These are phyloP conservation scores for Leptobrachium ailaonicum DNA, from an alignment of 2,113 vertebrate species.

Conservation along the genomic window DNA sequence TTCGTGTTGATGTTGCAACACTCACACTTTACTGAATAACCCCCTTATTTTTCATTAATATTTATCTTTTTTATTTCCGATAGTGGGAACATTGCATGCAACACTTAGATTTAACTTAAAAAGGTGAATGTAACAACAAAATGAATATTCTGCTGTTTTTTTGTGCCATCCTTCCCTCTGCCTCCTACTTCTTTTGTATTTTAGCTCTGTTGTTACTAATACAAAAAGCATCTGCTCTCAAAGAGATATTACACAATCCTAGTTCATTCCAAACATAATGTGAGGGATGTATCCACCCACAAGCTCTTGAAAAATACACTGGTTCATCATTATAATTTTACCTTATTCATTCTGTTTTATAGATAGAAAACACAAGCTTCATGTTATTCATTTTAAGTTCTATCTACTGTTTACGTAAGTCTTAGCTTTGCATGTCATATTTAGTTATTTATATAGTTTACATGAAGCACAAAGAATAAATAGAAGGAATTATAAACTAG, in stretches of 20 bases:
- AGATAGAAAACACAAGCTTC: constrained; percentile 1
- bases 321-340: constrained; percentile 27
- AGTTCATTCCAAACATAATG: constrained; percentile 33
- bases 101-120: neutral
- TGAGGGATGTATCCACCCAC: constrained; percentile 28
- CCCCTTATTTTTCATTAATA: no score
- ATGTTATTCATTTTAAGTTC: no score
- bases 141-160: constrained; percentile 22
- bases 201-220: constrained; percentile 16
- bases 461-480: no score
- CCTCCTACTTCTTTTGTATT: constrained; percentile 31
- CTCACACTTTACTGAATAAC: no score
- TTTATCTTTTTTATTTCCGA: no score
- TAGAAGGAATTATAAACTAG: no score
- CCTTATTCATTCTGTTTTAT: constrained; percentile 19
- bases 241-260: constrained; percentile 22
- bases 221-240: constrained; percentile 29
- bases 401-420: no score
- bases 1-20: no score
- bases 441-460: no score
- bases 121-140: neutral
- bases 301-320: constrained; percentile 7
- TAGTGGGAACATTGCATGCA: no score
- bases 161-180: neutral
- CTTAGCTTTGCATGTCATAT: no score